These are phyloP conservation scores for Hyppa rectilinea DNA, from an alignment of 2,888 invertebrate genomes.

Conservation along the genomic window DNA sequence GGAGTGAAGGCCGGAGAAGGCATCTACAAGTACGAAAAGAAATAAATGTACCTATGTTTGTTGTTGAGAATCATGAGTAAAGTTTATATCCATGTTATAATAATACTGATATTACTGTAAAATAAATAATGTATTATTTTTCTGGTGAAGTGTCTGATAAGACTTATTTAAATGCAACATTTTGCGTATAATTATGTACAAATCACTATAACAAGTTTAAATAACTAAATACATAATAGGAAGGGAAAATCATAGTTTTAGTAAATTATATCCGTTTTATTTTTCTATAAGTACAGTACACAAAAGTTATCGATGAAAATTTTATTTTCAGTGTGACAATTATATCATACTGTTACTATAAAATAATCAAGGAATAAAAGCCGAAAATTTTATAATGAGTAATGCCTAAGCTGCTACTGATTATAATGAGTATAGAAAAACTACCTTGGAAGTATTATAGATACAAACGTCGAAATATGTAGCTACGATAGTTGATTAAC, in stretches of 20 bases:
- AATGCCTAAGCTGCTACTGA: conserved; percentile 2
- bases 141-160: not conserved
- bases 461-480: conserved; percentile 24
- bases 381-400: conserved; percentile 15
- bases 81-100: conserved; percentile 49
- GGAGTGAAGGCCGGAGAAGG: conserved; percentile 96
- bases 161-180: not conserved
- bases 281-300: conserved; percentile 57
- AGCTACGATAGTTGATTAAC: conserved; percentile 13
- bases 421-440: conserved; percentile 21
- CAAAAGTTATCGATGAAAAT: conserved; percentile 44
- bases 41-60: conserved; percentile 69
- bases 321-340: conserved; percentile 27
- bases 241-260: conserved; percentile 1
- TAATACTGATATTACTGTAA: conserved; percentile 16
- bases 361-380: conserved; percentile 45
- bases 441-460: conserved; percentile 4
- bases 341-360: conserved; percentile 19
- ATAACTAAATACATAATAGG: too few relatives aligned
- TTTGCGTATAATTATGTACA: not conserved
- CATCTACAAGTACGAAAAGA: conserved; percentile 93
- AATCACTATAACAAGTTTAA: too few relatives aligned
- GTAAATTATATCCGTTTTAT: conserved; percentile 51
- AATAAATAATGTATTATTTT: conserved; percentile 47
- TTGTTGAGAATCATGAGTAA: conserved; percentile 50